phyloP scores from a whole-genome alignment of 2,797 vertebrate genomes.

The Brotula barbata region DNA sequence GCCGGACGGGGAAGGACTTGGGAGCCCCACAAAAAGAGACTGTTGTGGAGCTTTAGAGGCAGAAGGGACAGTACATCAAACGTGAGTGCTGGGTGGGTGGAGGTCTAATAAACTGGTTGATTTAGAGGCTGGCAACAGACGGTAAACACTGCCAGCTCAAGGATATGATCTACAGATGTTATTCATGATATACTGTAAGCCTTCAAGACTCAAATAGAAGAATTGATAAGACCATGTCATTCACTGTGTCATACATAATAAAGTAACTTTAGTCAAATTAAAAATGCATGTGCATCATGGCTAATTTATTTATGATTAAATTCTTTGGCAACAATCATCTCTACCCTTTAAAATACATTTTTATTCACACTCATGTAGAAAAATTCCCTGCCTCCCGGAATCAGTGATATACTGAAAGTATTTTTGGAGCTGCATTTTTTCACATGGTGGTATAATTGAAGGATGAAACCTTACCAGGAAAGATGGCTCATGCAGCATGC shows the following conservation, averaged over 20 bases:
- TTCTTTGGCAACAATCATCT: no score
- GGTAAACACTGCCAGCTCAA: constrained; percentile 46
- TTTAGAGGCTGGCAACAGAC: constrained; percentile 55
- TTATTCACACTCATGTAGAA: no score
- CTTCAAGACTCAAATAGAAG: background rate
- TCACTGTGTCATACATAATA: background rate
- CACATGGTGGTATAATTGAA: constrained; percentile 63
- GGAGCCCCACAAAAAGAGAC: constrained; percentile 54
- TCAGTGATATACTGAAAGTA: background rate
- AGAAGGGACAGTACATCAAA: constrained; percentile 63
- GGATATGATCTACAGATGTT: constrained; percentile 47
- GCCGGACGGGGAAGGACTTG: constrained; percentile 40
- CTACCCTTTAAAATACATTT: no score
- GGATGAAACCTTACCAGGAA: constrained; percentile 89
- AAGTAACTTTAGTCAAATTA: constrained; percentile 11
- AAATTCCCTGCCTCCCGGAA: no score
- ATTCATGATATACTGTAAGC: constrained; percentile 3
- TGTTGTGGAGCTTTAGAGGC: constrained; percentile 60
- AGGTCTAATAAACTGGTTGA: constrained; percentile 61
- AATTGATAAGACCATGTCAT: constrained; percentile 1
- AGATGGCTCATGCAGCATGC: constrained; percentile 93
- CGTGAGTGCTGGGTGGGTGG: constrained; percentile 27
- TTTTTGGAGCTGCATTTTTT: constrained; percentile 19
- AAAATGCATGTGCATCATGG: background rate
- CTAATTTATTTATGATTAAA: constrained; percentile 1